Conservation (phyloP, 2,888 invertebrate species). For the Meghimatium bilineatum region DNA sequence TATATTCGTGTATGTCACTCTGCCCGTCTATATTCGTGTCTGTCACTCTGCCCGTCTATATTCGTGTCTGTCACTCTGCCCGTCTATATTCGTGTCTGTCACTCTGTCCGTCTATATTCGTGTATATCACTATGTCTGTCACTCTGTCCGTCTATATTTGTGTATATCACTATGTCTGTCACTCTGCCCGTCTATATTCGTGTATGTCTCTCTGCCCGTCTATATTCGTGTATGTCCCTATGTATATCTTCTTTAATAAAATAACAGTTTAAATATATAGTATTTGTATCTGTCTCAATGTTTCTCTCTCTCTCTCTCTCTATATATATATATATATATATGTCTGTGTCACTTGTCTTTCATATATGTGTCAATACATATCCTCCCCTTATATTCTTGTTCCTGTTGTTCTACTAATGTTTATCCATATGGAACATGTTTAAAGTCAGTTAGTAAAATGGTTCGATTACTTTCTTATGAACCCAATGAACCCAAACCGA, state of each 20-base stretch:
- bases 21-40: too few species aligned
- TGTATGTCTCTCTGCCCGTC: not conserved
- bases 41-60: too few species aligned
- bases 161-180: not conserved
- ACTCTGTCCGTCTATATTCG: constrained; percentile 19
- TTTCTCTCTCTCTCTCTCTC: not conserved
- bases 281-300: not conserved
- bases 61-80: constrained; percentile 24
- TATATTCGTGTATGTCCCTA: constrained; percentile 26
- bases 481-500: too few species aligned
- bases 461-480: too few species aligned
- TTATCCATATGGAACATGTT: too few species aligned
- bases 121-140: not conserved
- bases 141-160: not conserved
- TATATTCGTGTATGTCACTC: too few species aligned
- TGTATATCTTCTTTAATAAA: constrained; percentile 15
- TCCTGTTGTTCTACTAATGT: too few species aligned
- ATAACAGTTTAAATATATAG: too few species aligned
- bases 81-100: not conserved
- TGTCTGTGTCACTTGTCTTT: not conserved
- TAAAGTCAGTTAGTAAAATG: too few species aligned
- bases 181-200: not conserved
- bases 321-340: not conserved
- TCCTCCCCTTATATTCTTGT: not conserved
- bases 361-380: not conserved